phyloP scores from a whole-genome alignment of 2,113 vertebrate species.

The Cryptomyrus ogoouensis region DNA sequence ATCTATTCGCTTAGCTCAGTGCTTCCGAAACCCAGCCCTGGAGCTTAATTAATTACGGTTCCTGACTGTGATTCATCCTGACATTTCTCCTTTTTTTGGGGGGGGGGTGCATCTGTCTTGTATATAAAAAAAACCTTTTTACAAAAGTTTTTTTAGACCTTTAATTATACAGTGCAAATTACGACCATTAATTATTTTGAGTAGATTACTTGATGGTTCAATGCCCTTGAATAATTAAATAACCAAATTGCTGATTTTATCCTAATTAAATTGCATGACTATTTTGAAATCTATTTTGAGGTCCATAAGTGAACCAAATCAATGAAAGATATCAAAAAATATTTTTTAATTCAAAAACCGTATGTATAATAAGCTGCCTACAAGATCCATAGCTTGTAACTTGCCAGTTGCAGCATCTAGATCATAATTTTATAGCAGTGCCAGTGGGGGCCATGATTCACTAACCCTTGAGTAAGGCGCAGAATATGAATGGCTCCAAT shows the following conservation, averaged over 20 bases:
- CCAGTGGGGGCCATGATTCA: not conserved
- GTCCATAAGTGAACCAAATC: not conserved
- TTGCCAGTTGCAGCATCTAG: not conserved
- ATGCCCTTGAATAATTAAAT: slow-evolving; percentile 8
- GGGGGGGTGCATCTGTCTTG: not conserved
- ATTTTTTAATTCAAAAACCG: not conserved
- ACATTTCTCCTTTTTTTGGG: not conserved
- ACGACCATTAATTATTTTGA: slow-evolving; percentile 2
- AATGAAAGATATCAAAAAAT: not conserved
- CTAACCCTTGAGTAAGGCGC: not conserved
- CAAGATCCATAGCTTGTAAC: not conserved
- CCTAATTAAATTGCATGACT: not conserved
- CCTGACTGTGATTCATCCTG: not conserved
- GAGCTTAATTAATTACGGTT: not conserved
- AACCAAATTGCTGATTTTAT: slow-evolving; percentile 9
- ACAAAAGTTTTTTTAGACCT: not conserved
- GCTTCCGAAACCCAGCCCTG: not conserved
- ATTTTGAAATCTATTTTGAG: not conserved
- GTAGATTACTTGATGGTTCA: slow-evolving; percentile 6
- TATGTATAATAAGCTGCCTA: not conserved
- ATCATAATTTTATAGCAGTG: not conserved
- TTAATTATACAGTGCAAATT: slow-evolving; percentile 2
- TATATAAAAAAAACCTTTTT: not conserved
- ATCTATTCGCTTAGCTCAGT: not conserved
- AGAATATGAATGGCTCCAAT: not conserved